Percentiles rank a stretch among this genome's conserved stretches.
phyloP scores from a whole-genome alignment of 2,797 vertebrate species.

The Pangasius larnaudii region DNA sequence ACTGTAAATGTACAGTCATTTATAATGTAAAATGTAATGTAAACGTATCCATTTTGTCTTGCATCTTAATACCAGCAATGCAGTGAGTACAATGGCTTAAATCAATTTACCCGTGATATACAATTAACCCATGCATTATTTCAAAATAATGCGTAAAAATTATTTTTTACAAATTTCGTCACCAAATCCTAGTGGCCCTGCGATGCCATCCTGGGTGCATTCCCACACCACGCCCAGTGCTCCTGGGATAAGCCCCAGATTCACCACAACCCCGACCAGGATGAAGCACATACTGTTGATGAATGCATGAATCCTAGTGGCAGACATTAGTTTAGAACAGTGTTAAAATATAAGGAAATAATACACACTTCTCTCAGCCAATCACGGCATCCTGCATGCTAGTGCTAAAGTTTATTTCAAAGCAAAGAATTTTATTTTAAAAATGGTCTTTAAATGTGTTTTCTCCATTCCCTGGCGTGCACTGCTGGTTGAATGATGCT shows the following conservation, averaged over 20 bases:
- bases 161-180: not conserved
- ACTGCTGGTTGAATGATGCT: slow-evolving; percentile 4
- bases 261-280: not conserved
- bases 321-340: not conserved
- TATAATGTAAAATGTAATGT: not conserved
- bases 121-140: not conserved
- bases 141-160: not conserved
- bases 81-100: not conserved
- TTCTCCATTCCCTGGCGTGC: not conserved
- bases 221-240: not conserved
- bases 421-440: not conserved
- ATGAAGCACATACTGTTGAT: not conserved
- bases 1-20: not conserved
- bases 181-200: not conserved
- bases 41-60: not conserved
- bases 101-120: not conserved
- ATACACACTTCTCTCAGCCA: not conserved
- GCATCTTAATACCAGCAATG: not conserved
- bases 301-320: not conserved
- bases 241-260: not conserved
- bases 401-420: not conserved
- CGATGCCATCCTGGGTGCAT: not conserved
- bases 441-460: not conserved
- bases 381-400: not conserved
- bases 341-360: not conserved